These are phyloP conservation scores for Eubasilissa regina DNA, from an alignment of 1,140 invertebrate genomes.

Conservation along the genomic window DNA sequence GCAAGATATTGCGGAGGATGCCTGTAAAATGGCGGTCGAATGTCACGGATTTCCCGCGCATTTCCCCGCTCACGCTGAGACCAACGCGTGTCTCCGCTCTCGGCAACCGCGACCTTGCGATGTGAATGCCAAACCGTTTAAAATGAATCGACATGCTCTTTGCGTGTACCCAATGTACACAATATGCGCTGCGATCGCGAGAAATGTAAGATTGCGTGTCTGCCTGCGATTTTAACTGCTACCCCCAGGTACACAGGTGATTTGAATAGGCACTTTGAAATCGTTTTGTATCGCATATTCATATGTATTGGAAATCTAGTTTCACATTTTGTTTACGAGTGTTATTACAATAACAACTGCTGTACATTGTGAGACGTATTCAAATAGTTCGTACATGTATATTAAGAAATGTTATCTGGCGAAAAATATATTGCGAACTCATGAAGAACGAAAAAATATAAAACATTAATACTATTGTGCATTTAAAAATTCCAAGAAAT, in stretches of 20 bases:
- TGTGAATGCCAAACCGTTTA: constrained; percentile 4
- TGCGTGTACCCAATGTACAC: not conserved
- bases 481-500: no score
- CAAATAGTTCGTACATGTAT: no score
- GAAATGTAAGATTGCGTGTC: constrained; percentile 15
- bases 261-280: not conserved
- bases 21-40: no score
- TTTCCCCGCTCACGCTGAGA: not conserved
- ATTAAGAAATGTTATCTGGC: no score
- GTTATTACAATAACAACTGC: not conserved
- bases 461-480: no score
- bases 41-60: no score
- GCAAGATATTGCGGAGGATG: no score
- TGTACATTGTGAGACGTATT: not conserved
- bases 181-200: not conserved
- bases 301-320: constrained; percentile 6
- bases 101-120: constrained; percentile 1
- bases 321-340: not conserved
- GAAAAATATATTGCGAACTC: no score
- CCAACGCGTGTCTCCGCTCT: constrained; percentile 2
- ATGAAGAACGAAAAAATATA: no score
- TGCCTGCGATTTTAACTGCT: constrained; percentile 12
- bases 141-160: constrained; percentile 19
- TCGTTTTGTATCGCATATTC: not conserved
- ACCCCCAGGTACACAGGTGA: not conserved